Conservation (phyloP, 2,113 vertebrate species). For the Psophia crepitans region DNA sequence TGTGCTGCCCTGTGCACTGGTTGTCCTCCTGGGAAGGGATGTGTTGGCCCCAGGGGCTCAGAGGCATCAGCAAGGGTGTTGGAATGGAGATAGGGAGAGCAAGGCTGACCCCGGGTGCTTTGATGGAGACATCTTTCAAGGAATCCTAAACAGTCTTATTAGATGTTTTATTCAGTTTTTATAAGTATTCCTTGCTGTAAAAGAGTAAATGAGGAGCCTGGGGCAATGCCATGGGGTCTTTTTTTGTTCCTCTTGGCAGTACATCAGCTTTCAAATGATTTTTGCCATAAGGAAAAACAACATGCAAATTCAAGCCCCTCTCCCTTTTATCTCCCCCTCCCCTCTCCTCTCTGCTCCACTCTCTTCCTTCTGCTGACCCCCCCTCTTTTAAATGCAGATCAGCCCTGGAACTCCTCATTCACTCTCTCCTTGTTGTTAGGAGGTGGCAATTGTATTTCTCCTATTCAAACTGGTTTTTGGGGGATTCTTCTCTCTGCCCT, state of each 20-base stretch:
- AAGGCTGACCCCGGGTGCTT: not conserved
- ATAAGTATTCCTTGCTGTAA: not conserved
- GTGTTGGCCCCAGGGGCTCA: no score
- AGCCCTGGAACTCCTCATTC: not conserved
- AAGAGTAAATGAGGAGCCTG: constrained; percentile 21
- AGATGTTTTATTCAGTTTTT: constrained; percentile 16
- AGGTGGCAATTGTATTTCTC: not conserved
- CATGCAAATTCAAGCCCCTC: not conserved
- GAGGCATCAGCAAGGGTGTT: not conserved
- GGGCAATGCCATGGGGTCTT: constrained; percentile 26
- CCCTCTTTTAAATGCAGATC: constrained; percentile 24
- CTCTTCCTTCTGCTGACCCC: not conserved
- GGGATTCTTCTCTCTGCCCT: not conserved
- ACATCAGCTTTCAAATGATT: constrained; percentile 40
- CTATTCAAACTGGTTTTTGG: accelerated
- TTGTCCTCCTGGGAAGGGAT: not conserved
- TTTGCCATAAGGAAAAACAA: constrained; percentile 1
- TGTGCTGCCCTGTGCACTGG: accelerated
- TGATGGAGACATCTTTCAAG: constrained; percentile 12
- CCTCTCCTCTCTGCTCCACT: not conserved
- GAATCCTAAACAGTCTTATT: not conserved
- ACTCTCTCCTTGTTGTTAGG: not conserved
- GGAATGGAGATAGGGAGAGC: not conserved
- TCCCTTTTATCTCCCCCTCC: constrained; percentile 7
- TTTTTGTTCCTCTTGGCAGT: constrained; percentile 25